Conservation (phyloP, 64 coral and sea anemone species). For the Montipora sp. region DNA sequence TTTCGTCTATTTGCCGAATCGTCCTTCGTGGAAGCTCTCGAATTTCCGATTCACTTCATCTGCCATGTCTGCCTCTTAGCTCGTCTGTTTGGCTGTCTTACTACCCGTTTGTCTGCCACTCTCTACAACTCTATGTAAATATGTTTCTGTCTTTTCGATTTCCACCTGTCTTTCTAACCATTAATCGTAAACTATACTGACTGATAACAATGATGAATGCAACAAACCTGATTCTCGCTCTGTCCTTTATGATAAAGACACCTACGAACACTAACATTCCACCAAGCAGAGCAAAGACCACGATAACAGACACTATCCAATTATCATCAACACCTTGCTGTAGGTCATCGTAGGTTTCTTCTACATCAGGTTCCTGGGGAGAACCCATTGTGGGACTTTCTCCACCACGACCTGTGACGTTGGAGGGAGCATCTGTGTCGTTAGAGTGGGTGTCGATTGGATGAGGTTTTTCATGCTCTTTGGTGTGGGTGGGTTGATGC, state of each 20-base stretch:
- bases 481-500: background rate
- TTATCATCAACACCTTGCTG: background rate
- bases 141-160: background rate
- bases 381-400: background rate
- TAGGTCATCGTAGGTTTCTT: background rate
- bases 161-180: background rate
- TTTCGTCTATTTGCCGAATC: too few species aligned
- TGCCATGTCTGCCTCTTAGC: too few species aligned
- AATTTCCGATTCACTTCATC: too few species aligned
- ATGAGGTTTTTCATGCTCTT: background rate
- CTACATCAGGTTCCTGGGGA: background rate
- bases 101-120: background rate
- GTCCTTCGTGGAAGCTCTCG: too few species aligned
- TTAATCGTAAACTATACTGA: too few species aligned
- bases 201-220: background rate
- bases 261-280: conserved; percentile 10
- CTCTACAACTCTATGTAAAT: background rate
- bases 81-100: background rate
- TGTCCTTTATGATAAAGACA: background rate
- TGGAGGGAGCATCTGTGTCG: background rate
- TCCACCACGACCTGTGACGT: background rate
- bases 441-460: background rate
- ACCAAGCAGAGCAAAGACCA: background rate
- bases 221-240: conserved; percentile 1
- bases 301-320: background rate